Base-by-base conservation (phyloP, 2,888 invertebrate genomes). In the Drosophila ochracea region DNA sequence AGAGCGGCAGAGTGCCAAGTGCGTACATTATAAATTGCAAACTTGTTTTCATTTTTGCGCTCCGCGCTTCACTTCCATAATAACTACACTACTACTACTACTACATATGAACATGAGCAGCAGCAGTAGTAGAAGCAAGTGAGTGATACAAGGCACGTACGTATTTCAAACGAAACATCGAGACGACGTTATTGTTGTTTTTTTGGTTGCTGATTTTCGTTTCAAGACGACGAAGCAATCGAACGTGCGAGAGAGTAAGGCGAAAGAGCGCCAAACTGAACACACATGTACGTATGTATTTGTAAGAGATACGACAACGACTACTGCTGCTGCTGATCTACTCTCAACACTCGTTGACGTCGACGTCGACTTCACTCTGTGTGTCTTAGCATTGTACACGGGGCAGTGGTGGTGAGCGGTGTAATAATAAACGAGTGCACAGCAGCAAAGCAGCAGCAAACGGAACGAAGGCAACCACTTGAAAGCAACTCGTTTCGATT, bases 401-500 rank as follows among this genome's bases (percentile, higher is more conserved):
- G 78, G 83, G 78, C 73, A 78, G 80, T 69, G 75, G 80, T 75
- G 76, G 81, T 76, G 77, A 78, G 82, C 76, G 79, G 84, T 86
- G 81, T 79, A 85, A 83, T 77, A 82, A 82, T 77, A 82, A 82
- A 87, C 86, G 89, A 88, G 84, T 90, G 89, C 89, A 88, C 83
- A 81, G 73, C 84, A 76, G 80, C 71, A 78, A 68, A 80, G 73
- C 84, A 76, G 79, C 82, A 80, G 64, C 73, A 55, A 83, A 70
- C 69, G 68, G 68, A 73, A 58, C 66, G 72, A 76, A 73, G 82
- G 76, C 83, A 84, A 87, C 91, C 85, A 89, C 91, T 88, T 88
- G 91, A 89, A 91, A 88, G 83, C 91, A 91, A 91, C 91, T 92
- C 91, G 91, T 91, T 91, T 91, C 88, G 90, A 92, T 92, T 91